Evolutionary conservation across 2,888 invertebrate species (phyloP).

Genomic region (Heliconius sara): DNA sequence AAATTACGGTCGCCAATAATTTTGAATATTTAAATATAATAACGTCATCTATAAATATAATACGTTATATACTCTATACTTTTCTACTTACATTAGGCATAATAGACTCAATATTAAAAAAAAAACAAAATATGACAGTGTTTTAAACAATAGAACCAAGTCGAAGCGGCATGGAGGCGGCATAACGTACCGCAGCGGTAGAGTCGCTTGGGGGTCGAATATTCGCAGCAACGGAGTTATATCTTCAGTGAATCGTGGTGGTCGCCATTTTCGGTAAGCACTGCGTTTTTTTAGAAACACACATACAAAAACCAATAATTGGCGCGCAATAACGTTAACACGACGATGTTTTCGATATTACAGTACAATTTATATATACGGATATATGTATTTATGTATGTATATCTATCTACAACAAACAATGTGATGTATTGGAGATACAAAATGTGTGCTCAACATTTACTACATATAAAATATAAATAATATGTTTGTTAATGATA

Average conservation of each 20-base stretch:
- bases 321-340: slow-evolving; percentile 27
- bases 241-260: slow-evolving; percentile 91
- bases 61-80: not conserved
- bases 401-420: slow-evolving; percentile 59
- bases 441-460: slow-evolving; percentile 42
- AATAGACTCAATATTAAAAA: not conserved
- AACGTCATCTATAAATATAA: not conserved
- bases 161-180: slow-evolving; percentile 39
- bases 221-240: slow-evolving; percentile 90
- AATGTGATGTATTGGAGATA: slow-evolving; percentile 48
- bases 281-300: slow-evolving; percentile 76
- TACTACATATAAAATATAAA: slow-evolving; percentile 40
- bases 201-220: slow-evolving; percentile 89
- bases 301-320: slow-evolving; percentile 50
- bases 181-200: slow-evolving; percentile 79
- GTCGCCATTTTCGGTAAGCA: slow-evolving; percentile 92
- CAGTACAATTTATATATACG: slow-evolving; percentile 14
- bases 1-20: no score
- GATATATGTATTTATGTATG: slow-evolving; percentile 19
- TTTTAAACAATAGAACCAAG: not conserved
- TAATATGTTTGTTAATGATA: slow-evolving; percentile 46
- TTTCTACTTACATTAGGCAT: not conserved
- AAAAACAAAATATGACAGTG: not conserved
- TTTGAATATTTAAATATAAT: no score
- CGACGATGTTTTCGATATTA: not conserved